phyloP scores from a whole-genome alignment of 2,797 vertebrate genomes.

The Furcifer pardalis region DNA sequence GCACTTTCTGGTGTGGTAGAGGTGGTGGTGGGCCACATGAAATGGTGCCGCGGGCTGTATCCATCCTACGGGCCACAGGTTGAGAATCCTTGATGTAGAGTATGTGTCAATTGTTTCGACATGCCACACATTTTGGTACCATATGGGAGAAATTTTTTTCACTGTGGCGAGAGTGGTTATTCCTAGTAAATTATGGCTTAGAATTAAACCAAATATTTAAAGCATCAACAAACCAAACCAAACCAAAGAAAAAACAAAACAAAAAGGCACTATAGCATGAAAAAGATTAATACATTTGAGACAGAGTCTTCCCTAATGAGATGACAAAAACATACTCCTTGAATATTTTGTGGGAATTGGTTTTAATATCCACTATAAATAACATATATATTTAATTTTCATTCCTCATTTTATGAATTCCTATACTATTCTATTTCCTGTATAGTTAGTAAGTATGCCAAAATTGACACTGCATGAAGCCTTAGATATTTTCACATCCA shows the following conservation, averaged over 20 bases:
- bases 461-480: conserved; percentile 64
- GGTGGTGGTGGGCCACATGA: too few species aligned
- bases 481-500: conserved; percentile 67
- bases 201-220: conserved; percentile 68
- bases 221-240: conserved; percentile 48
- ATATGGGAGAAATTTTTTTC: conserved; percentile 70
- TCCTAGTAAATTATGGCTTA: conserved; percentile 70
- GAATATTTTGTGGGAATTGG: conserved; percentile 35
- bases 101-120: conserved; percentile 72
- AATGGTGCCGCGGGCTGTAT: too few species aligned
- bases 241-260: conserved; percentile 25
- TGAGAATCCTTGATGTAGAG: too few species aligned
- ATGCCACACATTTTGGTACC: conserved; percentile 60
- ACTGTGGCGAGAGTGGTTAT: conserved; percentile 53
- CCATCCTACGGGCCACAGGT: too few species aligned
- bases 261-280: background rate
- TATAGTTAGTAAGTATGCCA: conserved; percentile 65
- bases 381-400: conserved; percentile 54
- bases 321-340: conserved; percentile 22
- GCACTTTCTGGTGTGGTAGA: too few species aligned
- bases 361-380: conserved; percentile 47
- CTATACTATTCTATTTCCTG: conserved; percentile 58
- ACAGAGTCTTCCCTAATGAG: background rate
- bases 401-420: conserved; percentile 59
- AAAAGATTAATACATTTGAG: background rate